Conservation (phyloP, 2,113 vertebrate species). For the Dromiciops gliroides region DNA sequence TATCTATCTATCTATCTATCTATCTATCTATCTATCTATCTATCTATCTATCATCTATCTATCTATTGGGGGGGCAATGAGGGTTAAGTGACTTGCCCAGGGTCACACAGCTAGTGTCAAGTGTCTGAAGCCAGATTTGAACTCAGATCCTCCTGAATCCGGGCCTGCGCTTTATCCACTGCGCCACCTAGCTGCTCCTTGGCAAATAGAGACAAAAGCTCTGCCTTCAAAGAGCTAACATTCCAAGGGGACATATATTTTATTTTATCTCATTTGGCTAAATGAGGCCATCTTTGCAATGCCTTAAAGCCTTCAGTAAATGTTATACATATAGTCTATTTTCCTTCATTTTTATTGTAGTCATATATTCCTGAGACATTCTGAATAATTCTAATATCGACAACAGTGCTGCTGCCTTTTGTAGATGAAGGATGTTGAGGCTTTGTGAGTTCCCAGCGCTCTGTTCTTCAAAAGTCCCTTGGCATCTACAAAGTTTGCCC, state of each 20-base stretch:
- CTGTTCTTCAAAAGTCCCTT: constrained; percentile 13
- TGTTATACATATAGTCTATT: background rate
- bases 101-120: too few species aligned
- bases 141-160: too few species aligned
- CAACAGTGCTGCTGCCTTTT: background rate
- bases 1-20: too few species aligned
- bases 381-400: background rate
- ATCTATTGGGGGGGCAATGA: too few species aligned
- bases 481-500: background rate
- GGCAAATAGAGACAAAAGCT: background rate
- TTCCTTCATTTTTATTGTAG: background rate
- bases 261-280: background rate
- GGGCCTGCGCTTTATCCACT: too few species aligned
- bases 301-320: background rate
- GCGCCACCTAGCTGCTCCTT: too few species aligned
- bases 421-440: background rate
- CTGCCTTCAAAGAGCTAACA: background rate
- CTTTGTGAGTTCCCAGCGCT: background rate
- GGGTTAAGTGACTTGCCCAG: too few species aligned
- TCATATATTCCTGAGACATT: background rate
- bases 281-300: background rate
- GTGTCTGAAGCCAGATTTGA: too few species aligned
- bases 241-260: background rate
- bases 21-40: too few species aligned
- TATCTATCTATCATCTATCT: too few species aligned